Evolutionary conservation across 2,113 vertebrate species (phyloP).

Genomic region (Petaurus breviceps): DNA sequence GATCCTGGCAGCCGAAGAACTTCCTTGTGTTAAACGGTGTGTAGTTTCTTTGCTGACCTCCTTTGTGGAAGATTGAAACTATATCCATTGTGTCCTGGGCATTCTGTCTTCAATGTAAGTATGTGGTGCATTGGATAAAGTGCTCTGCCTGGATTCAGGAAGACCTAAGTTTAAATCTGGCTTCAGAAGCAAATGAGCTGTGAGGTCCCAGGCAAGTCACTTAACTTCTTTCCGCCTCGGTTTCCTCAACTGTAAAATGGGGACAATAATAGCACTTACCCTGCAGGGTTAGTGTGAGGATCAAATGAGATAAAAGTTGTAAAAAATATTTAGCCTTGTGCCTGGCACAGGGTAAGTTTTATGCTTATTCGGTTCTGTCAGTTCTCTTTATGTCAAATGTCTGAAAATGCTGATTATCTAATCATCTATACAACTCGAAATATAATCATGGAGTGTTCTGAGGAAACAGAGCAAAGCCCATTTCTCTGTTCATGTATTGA

Average conservation of each 20-base stretch:
- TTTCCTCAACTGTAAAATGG: not conserved
- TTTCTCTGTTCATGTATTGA: not conserved
- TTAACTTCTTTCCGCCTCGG: not conserved
- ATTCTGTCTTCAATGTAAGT: not conserved
- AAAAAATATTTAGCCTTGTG: not conserved
- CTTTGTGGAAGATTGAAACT: not conserved
- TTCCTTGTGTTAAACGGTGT: not conserved
- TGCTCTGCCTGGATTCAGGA: not conserved
- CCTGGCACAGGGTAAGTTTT: not conserved
- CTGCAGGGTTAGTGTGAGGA: not conserved
- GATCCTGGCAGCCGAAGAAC: not conserved
- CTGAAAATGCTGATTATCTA: not conserved
- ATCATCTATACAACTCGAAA: constrained; percentile 26
- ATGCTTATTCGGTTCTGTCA: not conserved
- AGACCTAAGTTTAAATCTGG: not conserved
- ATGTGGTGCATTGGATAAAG: not conserved
- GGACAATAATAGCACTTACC: too few relatives aligned
- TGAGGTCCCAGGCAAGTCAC: not conserved
- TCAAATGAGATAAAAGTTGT: not conserved
- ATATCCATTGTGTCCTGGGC: not conserved
- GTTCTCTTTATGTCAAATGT: not conserved
- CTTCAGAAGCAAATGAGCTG: not conserved
- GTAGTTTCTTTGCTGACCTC: not conserved
- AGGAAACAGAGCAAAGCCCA: constrained; percentile 5
- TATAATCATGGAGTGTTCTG: not conserved